Conservation (phyloP, 2,113 vertebrate genomes). For the pig (Sus scrofa) region T2T-Sscrofa CM000817.6:173087001-173087500, state of each 20-base stretch:
- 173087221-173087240: background rate
- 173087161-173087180: background rate
- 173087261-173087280: background rate
- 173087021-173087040: constrained; percentile 32
- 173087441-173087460: constrained; percentile 24
- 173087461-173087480: background rate
- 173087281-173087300: background rate
- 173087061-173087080: constrained; percentile 28
- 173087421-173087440: background rate
- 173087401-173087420: constrained; percentile 45
- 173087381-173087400: constrained; percentile 5
- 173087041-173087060: background rate
- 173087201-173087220: background rate
- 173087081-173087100: constrained; percentile 32
- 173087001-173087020: background rate
- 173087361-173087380: constrained; percentile 23
- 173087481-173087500: constrained; percentile 1
- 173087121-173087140: background rate
- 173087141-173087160: background rate
- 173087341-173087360: constrained; percentile 31
- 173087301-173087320: background rate
- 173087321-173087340: background rate
- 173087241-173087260: background rate
- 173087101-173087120: background rate
- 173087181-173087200: background rate